phyloP scores from a whole-genome alignment of 2,888 invertebrate genomes.

The Calameuta filiformis region DNA sequence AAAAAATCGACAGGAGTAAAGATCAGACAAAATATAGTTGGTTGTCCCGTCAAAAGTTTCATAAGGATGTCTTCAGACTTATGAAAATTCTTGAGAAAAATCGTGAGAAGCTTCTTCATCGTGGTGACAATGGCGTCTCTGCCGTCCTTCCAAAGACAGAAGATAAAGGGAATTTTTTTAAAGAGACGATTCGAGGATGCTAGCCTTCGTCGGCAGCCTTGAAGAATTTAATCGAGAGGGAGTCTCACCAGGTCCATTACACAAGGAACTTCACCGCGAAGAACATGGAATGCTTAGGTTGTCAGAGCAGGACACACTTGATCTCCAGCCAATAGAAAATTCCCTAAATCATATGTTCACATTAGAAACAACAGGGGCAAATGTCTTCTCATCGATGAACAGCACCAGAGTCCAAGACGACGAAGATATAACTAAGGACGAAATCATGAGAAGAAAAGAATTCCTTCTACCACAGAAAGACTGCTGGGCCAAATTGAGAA shows the following conservation, averaged over 20 bases:
- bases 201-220: conserved; percentile 10
- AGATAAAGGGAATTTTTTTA: neutral
- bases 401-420: neutral
- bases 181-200: conserved; percentile 2
- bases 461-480: neutral
- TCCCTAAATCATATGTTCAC: neutral
- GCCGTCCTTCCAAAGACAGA: neutral
- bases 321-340: neutral
- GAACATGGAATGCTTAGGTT: neutral
- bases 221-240: conserved; percentile 12
- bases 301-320: neutral
- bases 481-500: neutral
- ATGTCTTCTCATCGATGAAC: neutral
- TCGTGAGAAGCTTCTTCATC: neutral
- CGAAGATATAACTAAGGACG: neutral
- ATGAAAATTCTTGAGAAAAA: neutral
- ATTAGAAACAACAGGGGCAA: neutral
- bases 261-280: neutral
- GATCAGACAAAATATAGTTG: neutral
- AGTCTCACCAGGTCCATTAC: neutral
- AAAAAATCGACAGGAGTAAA: neutral
- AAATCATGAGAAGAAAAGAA: neutral
- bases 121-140: neutral
- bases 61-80: neutral
- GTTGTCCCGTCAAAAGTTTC: neutral